Conservation (phyloP, 2,888 invertebrate genomes). For the Polydrusus tereticollis region DNA sequence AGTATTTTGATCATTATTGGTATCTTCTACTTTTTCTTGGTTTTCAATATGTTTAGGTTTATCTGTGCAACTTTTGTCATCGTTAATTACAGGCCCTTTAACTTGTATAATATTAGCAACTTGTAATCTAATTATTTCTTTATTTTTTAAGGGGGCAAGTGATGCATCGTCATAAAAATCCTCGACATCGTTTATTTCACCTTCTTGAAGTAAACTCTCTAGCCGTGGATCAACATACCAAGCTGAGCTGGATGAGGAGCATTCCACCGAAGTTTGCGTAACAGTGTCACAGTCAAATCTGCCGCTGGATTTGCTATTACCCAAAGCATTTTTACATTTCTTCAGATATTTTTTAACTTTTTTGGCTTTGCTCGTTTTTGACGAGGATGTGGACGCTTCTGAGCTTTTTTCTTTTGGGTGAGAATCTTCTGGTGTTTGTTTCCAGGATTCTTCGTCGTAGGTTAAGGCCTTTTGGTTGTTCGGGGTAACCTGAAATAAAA, state of each 20-base stretch:
- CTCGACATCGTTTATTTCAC: slow-evolving; percentile 60
- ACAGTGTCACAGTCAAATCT: slow-evolving; percentile 38
- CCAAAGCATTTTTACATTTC: slow-evolving; percentile 69
- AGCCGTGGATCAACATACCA: slow-evolving; percentile 60
- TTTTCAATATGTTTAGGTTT: slow-evolving; percentile 29
- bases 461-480: slow-evolving; percentile 62
- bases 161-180: slow-evolving; percentile 60
- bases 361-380: slow-evolving; percentile 70
- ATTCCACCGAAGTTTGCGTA: slow-evolving; percentile 36
- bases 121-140: slow-evolving; percentile 48
- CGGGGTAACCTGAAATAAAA: slow-evolving; percentile 64
- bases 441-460: slow-evolving; percentile 66
- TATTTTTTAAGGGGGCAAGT: slow-evolving; percentile 34
- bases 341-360: slow-evolving; percentile 70
- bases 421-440: slow-evolving; percentile 60
- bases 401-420: slow-evolving; percentile 48
- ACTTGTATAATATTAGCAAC: slow-evolving; percentile 61
- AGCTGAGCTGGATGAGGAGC: slow-evolving; percentile 52
- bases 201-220: slow-evolving; percentile 57
- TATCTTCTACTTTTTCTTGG: slow-evolving; percentile 18
- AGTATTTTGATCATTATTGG: background rate
- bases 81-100: slow-evolving; percentile 48
- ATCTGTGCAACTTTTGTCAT: slow-evolving; percentile 11
- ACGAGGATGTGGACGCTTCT: slow-evolving; percentile 52
- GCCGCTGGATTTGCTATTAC: slow-evolving; percentile 26